phyloP scores from a whole-genome alignment of 1,140 invertebrate genomes.

The Planococcus citri region DNA sequence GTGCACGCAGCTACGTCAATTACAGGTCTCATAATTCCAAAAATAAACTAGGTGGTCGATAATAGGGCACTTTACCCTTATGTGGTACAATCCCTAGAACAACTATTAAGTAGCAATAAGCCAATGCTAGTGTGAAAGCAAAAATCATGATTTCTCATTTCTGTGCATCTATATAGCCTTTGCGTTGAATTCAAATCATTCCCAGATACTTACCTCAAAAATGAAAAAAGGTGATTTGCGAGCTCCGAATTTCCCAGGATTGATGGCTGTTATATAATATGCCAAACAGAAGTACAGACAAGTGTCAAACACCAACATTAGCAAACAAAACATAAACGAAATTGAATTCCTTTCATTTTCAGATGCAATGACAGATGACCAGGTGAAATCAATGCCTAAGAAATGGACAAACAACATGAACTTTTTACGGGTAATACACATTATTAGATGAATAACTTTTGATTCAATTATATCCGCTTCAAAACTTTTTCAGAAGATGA shows the following conservation, averaged over 20 bases:
- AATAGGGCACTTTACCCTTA: background rate
- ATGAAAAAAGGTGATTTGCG: constrained; percentile 27
- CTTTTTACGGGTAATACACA: background rate
- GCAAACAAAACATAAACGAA: constrained; percentile 23
- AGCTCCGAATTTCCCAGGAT: constrained; percentile 27
- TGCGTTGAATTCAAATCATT: too few species aligned
- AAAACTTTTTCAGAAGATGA: too few species aligned
- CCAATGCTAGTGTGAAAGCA: background rate
- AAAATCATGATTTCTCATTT: too few species aligned
- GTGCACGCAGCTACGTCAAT: too few species aligned
- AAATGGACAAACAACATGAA: background rate
- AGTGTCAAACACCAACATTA: constrained; percentile 24
- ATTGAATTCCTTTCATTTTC: constrained; percentile 14
- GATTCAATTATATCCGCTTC: too few species aligned
- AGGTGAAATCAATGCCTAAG: background rate
- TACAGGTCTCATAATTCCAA: too few species aligned
- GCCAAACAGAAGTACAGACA: constrained; percentile 23
- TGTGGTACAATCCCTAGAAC: background rate
- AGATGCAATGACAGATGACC: background rate
- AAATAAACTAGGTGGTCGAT: too few species aligned
- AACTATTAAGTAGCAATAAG: background rate
- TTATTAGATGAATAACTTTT: too few species aligned
- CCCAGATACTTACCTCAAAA: background rate
- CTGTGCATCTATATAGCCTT: too few species aligned
- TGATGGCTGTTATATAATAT: constrained; percentile 26